Conservation (phyloP, 2,888 invertebrate species). For the Phortica magna region DNA sequence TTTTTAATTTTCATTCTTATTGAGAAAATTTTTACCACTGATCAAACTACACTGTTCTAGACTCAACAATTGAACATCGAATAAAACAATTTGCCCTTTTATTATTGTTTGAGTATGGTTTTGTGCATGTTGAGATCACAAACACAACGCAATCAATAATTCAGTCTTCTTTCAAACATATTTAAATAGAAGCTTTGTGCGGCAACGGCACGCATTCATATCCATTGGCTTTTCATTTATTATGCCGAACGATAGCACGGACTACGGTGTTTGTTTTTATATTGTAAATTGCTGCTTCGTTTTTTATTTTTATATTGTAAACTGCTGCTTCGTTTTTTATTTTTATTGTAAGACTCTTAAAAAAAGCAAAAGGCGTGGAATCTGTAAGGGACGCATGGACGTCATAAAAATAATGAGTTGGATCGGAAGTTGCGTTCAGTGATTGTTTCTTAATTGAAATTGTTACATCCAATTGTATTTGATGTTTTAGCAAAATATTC, state of each 20-base stretch:
- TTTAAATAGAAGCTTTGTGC: not conserved
- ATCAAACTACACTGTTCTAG: no score
- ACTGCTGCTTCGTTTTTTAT: not conserved
- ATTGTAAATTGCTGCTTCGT: not conserved
- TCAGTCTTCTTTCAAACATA: not conserved
- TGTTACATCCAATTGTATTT: no score
- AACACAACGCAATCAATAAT: not conserved
- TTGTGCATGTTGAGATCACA: not conserved
- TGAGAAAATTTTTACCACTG: no score
- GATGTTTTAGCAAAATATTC: no score
- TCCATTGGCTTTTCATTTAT: not conserved
- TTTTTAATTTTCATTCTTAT: no score
- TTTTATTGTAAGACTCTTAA: not conserved
- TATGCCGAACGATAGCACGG: conserved; percentile 5
- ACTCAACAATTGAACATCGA: not conserved
- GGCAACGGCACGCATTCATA: not conserved
- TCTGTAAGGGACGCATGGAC: no score
- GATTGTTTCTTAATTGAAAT: no score
- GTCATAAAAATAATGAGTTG: no score
- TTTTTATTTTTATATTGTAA: not conserved
- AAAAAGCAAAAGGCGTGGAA: not conserved
- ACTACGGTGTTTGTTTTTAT: not conserved
- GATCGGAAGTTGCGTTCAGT: not conserved
- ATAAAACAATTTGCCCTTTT: not conserved
- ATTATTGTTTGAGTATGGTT: not conserved